Conservation (phyloP, 1,140 invertebrate genomes). For the Bradynema listronoti region DNA sequence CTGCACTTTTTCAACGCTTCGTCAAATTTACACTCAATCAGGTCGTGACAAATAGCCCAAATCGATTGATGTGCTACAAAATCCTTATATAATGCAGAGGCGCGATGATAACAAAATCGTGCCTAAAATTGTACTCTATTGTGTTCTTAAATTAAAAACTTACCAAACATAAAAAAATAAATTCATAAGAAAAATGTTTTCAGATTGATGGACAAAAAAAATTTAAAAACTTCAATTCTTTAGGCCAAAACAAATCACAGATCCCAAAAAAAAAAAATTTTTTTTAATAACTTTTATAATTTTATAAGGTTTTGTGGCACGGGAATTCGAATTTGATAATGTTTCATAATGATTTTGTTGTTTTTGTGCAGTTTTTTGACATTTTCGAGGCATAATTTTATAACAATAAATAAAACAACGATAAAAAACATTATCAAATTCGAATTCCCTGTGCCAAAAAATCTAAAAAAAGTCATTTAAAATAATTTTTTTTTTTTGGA, state of each 20-base stretch:
- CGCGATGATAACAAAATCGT: slow-evolving; percentile 1
- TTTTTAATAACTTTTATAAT: background rate
- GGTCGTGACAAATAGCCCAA: slow-evolving; percentile 4
- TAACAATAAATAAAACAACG: too few relatives aligned
- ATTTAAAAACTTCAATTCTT: background rate
- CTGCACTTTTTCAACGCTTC: slow-evolving; percentile 3
- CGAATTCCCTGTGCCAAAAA: too few relatives aligned
- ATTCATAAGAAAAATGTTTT: background rate
- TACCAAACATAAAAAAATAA: background rate
- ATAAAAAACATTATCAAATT: too few relatives aligned
- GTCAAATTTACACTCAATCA: slow-evolving; percentile 2
- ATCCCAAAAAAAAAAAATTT: background rate
- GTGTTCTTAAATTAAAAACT: background rate
- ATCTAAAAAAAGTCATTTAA: too few relatives aligned
- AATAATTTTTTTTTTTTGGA: too few relatives aligned
- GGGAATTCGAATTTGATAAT: too few relatives aligned
- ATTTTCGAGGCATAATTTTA: too few relatives aligned
- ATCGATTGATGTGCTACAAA: background rate
- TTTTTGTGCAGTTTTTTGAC: too few relatives aligned
- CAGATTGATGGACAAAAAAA: background rate
- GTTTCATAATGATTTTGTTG: too few relatives aligned
- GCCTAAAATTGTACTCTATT: background rate
- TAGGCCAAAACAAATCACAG: too few relatives aligned
- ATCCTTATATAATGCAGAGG: background rate
- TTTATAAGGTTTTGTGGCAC: background rate